A percentile compares a stretch with the other conserved stretches of the same genome.
These are phyloP conservation scores for Cinclus cinclus DNA, from an alignment of 2,113 vertebrate genomes.

Conservation along the genomic window DNA sequence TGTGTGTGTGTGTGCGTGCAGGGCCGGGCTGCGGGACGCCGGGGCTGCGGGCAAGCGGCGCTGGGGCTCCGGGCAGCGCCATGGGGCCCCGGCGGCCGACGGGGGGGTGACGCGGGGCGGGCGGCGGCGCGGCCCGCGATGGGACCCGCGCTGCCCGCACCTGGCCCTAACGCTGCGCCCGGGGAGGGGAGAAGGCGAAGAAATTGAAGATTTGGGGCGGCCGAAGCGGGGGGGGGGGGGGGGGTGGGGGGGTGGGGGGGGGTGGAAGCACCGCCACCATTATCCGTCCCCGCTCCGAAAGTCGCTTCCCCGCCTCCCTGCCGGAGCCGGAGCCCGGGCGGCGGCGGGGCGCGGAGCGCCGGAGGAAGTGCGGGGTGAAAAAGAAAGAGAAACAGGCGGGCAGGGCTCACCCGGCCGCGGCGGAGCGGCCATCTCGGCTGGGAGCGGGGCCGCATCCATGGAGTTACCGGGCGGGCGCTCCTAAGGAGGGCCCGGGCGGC, in stretches of 20 bases:
- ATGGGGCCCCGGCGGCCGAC: too few species aligned
- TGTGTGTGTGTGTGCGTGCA: too few species aligned
- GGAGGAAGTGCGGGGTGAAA: conserved; percentile 75
- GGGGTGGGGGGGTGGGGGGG: neutral
- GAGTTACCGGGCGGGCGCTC: conserved; percentile 76
- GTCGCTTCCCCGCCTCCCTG: conserved; percentile 74
- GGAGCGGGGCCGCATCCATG: conserved; percentile 64
- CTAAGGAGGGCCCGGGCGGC: conserved; percentile 43
- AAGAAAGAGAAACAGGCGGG: conserved; percentile 74
- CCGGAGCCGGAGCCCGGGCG: neutral
- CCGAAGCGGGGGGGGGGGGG: too few species aligned
- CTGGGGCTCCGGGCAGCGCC: too few species aligned
- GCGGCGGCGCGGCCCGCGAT: too few species aligned
- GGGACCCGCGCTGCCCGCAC: too few species aligned
- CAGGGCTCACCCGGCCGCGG: conserved; percentile 68
- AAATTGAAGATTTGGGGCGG: too few species aligned
- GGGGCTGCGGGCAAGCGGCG: too few species aligned
- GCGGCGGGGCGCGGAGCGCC: conserved; percentile 61
- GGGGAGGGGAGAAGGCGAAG: too few species aligned
- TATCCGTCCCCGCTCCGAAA: conserved; percentile 62
- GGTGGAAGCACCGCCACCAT: conserved; percentile 44
- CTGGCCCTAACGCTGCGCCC: too few species aligned
- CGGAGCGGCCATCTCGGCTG: conserved; percentile 75
- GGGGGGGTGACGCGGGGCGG: too few species aligned
- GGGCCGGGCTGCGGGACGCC: too few species aligned